Percentiles rank a stretch among this genome's conserved stretches.
These are phyloP conservation scores for Ceryle rudis DNA, from an alignment of 2,797 vertebrate species.

Conservation along the genomic window DNA sequence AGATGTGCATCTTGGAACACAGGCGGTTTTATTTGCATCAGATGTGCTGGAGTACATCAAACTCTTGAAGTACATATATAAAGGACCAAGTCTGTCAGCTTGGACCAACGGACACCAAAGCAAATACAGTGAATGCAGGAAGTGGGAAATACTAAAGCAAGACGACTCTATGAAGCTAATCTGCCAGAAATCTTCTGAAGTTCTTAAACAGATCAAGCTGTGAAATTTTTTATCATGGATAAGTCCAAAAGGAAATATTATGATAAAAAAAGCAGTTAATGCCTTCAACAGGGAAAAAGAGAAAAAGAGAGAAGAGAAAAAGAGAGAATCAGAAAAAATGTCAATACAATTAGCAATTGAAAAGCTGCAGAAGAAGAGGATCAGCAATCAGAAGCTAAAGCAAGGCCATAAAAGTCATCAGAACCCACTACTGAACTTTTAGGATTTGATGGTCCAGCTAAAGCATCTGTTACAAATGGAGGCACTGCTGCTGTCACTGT, in stretches of 20 bases:
- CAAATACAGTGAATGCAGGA: conserved; percentile 99
- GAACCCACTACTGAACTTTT: conserved; percentile 91
- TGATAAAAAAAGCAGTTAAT: conserved; percentile 86
- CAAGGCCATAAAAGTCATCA: conserved; percentile 85
- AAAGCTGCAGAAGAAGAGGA: conserved; percentile 87
- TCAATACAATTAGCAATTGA: background rate
- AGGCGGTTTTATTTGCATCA: conserved; percentile 98
- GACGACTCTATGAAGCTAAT: conserved; percentile 92
- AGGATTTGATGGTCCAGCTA: conserved; percentile 89
- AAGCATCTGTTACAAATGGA: conserved; percentile 81
- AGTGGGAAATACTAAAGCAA: conserved; percentile 94
- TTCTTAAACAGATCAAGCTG: conserved; percentile 96
- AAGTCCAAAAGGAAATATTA: conserved; percentile 98
- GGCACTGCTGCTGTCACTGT: conserved; percentile 73
- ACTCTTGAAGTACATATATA: conserved; percentile 99
- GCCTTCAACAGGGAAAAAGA: conserved; percentile 62
- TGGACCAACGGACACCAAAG: conserved; percentile 97
- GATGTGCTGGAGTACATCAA: conserved; percentile 97
- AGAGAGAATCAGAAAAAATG: background rate
- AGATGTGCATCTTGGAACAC: conserved; percentile 99
- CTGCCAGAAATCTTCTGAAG: conserved; percentile 94
- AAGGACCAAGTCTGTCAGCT: conserved; percentile 97
- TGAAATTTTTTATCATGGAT: conserved; percentile 98
- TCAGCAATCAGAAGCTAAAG: conserved; percentile 84
- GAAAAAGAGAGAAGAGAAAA: background rate